Evolutionary conservation across 2,113 vertebrate species (phyloP), one percentile per base, ranked within the genome.

Genomic region (Gallinago undulata): DNA sequence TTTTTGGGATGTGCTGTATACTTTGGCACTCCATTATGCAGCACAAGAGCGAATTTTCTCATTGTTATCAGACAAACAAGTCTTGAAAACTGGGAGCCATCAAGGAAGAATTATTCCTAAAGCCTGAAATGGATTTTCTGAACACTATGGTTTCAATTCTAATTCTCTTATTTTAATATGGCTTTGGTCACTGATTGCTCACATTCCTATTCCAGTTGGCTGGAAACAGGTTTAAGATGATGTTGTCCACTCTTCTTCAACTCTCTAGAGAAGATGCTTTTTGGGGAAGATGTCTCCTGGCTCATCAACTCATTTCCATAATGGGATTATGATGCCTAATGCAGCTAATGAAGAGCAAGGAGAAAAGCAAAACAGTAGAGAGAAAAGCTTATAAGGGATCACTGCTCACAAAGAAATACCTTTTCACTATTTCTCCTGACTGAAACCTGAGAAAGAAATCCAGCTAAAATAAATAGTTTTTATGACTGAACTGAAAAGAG

Each of bases 1-100:
- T 90, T 84, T 95, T 96, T 94, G 81, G 77, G 94, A 84, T 70
- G 84, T 47, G 39, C 89, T 94, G 92, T 91, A 70, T 94, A 92
- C 60, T 89, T 88, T 81, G 85, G 85, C 76, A 94, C 70, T 96
- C 72, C 77, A 95, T 95, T 97, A 97, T 94, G 56, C 72, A 94
- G 90, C 92, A 94, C 47, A 41, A 72, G 82, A 82, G 66, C 37
- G 94, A 92, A 93, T 95, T 96, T 94, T 83, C 84, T 96, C 70
- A 48, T 94, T 95, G 85, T 95, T 96, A 93, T 96, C 91, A 95
- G 91, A 90, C 92, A 97, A 97, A 93, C 92, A 96, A 96, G 68
- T 70, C 84, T 96, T 93, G 89, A 96, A 85, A 96, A 96, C 37
- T 76, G 74, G 73, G 80, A 96, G 50, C 76, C 96, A 85, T 95